These are phyloP conservation scores for Hybos culiciformis DNA, from an alignment of 2,888 invertebrate genomes.

Conservation along the genomic window DNA sequence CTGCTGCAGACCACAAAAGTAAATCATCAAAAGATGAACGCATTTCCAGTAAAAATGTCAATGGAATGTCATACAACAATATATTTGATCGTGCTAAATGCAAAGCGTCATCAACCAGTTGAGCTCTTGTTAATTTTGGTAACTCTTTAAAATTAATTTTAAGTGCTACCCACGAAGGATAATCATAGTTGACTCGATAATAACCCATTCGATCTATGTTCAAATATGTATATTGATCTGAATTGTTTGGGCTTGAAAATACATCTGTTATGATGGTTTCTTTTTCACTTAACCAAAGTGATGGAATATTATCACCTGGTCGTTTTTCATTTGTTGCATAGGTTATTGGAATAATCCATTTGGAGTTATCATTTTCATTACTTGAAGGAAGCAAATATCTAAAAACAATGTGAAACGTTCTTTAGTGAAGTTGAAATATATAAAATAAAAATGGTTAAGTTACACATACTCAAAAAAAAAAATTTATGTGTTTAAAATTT, in stretches of 20 bases:
- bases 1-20: slow-evolving; percentile 46
- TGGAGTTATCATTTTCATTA: slow-evolving; percentile 24
- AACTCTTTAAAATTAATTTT: slow-evolving; percentile 41
- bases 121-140: slow-evolving; percentile 47
- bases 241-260: slow-evolving; percentile 21
- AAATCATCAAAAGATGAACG: slow-evolving; percentile 39
- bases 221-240: slow-evolving; percentile 30
- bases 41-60: slow-evolving; percentile 40
- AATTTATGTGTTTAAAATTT: not conserved
- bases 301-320: slow-evolving; percentile 26
- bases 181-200: slow-evolving; percentile 52
- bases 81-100: slow-evolving; percentile 44
- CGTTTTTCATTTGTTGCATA: slow-evolving; percentile 28
- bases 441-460: not conserved
- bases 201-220: slow-evolving; percentile 43
- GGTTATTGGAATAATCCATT: slow-evolving; percentile 32
- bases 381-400: slow-evolving; percentile 27
- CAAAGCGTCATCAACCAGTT: slow-evolving; percentile 55
- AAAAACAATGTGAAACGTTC: no score
- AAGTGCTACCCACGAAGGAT: slow-evolving; percentile 44
- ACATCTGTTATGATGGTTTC: slow-evolving; percentile 26
- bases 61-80: slow-evolving; percentile 42
- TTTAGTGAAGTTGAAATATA: not conserved
- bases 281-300: slow-evolving; percentile 29
- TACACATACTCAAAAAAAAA: not conserved